phyloP scores from a whole-genome alignment of 37 sponge, comb jelly and placozoan genomes.

The Agelas oroides region DNA sequence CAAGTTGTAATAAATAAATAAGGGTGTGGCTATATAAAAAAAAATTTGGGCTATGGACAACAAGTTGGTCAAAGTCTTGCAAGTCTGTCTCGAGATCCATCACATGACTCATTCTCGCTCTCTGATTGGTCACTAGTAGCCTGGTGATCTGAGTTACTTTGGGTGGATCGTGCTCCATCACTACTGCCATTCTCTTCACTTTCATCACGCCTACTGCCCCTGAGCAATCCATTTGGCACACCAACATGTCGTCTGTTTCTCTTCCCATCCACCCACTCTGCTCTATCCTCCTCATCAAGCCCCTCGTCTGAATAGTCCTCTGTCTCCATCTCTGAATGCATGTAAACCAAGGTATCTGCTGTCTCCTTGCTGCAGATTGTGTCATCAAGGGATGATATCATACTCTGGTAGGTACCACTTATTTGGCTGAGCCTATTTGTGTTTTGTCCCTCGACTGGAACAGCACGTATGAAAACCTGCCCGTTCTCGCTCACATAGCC shows the following conservation, averaged over 20 bases:
- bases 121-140: no score
- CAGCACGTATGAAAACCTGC: slow-evolving; percentile 23
- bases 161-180: slow-evolving; percentile 14
- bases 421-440: not conserved
- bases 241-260: slow-evolving; percentile 4
- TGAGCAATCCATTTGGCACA: not conserved
- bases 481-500: slow-evolving; percentile 39
- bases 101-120: not conserved
- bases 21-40: no score
- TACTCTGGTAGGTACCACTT: not conserved
- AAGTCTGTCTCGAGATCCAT: not conserved
- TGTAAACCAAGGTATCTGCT: slow-evolving; percentile 26
- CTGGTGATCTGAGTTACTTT: no score
- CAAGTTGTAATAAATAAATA: no score
- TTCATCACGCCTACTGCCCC: not conserved
- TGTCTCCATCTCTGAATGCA: slow-evolving; percentile 35
- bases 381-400: slow-evolving; percentile 34
- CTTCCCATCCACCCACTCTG: not conserved
- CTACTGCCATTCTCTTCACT: slow-evolving; percentile 5
- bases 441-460: not conserved
- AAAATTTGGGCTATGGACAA: no score
- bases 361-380: slow-evolving; percentile 43
- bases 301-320: slow-evolving; percentile 17
- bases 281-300: no score
- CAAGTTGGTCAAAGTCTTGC: no score